A percentile compares a stretch with the other conserved stretches of the same genome.
Conservation (phyloP, 2,113 vertebrate species). For the Glareola pratincola region DNA sequence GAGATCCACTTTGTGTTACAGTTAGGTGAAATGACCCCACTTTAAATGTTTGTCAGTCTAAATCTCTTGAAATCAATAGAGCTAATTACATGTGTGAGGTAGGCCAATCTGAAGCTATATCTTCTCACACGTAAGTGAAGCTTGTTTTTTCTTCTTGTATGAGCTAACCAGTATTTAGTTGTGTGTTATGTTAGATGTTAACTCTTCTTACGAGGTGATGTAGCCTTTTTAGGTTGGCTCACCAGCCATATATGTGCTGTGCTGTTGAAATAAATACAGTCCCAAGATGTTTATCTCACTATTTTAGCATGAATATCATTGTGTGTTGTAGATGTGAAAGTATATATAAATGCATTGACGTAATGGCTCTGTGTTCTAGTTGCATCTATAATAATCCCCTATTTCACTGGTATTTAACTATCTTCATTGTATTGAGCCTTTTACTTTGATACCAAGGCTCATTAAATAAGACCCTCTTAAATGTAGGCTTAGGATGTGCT, state of each 20-base stretch:
- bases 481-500: slow-evolving; percentile 18
- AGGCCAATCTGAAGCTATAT: background rate
- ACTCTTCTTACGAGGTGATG: background rate
- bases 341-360: background rate
- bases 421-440: slow-evolving; percentile 25
- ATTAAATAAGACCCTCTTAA: slow-evolving; percentile 51
- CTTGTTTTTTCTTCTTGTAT: background rate
- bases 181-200: background rate
- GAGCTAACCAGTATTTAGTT: background rate
- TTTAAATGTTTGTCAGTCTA: background rate
- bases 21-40: background rate
- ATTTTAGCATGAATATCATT: background rate
- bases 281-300: background rate
- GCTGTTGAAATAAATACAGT: background rate
- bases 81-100: background rate
- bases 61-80: background rate
- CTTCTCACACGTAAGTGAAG: background rate
- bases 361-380: background rate
- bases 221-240: background rate
- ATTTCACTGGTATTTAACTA: slow-evolving; percentile 30
- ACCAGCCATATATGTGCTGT: background rate
- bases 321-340: background rate
- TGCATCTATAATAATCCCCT: background rate
- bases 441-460: background rate
- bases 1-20: background rate